These are phyloP conservation scores for Apocheima hispidaria DNA, from an alignment of 2,888 invertebrate species.

Conservation along the genomic window DNA sequence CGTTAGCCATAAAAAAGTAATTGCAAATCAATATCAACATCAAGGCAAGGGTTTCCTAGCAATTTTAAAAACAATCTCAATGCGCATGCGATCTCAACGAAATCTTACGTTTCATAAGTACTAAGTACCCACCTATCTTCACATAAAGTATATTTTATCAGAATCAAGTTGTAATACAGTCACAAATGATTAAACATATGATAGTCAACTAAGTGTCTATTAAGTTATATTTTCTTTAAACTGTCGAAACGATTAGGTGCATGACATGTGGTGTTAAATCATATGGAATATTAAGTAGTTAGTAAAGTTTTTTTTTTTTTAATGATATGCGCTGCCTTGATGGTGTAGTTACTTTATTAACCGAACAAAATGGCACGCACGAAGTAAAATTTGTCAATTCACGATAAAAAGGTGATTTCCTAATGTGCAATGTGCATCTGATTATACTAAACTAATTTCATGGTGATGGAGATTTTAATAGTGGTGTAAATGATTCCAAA, in stretches of 20 bases:
- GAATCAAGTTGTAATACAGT: not conserved
- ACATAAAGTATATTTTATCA: not conserved
- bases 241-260: not conserved
- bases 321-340: not conserved
- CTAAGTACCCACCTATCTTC: not conserved
- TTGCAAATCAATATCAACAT: slow-evolving; percentile 53
- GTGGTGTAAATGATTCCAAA: slow-evolving; percentile 9
- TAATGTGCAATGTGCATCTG: not conserved
- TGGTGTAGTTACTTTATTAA: too few relatives aligned
- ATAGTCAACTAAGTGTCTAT: not conserved
- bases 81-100: slow-evolving; percentile 21
- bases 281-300: too few relatives aligned
- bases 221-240: not conserved
- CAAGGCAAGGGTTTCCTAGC: slow-evolving; percentile 58
- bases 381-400: not conserved
- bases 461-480: not conserved
- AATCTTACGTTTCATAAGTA: not conserved
- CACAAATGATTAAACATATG: not conserved
- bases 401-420: not conserved
- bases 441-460: not conserved
- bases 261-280: too few relatives aligned
- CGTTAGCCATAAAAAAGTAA: slow-evolving; percentile 39
- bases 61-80: slow-evolving; percentile 49
- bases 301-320: too few relatives aligned
- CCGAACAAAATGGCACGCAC: not conserved